Conservation (phyloP, 2,113 vertebrate species). For the Serilophus lunatus region DNA sequence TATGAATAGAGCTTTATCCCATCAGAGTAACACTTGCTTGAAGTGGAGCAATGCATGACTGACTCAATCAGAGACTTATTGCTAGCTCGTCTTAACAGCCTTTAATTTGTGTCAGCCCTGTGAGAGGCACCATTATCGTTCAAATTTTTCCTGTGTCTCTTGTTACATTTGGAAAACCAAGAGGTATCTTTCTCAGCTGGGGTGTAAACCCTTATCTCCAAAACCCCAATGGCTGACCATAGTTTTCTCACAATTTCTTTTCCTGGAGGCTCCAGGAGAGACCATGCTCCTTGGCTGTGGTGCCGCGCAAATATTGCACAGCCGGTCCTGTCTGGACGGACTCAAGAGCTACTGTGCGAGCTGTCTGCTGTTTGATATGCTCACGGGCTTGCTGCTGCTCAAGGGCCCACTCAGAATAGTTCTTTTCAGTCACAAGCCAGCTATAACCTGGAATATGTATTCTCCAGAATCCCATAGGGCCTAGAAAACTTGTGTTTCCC, state of each 20-base stretch:
- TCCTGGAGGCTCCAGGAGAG: not conserved
- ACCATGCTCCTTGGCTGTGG: not conserved
- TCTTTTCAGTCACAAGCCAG: not conserved
- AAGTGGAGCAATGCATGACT: not conserved
- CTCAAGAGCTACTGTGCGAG: rapidly evolving
- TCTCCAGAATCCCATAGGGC: not conserved
- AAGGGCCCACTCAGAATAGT: not conserved
- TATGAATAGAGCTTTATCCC: not conserved
- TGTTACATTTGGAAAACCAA: not conserved
- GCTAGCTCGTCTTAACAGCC: not conserved
- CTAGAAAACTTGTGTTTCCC: not conserved
- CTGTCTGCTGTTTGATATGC: not conserved
- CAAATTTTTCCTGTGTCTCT: not conserved
- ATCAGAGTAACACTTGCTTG: not conserved
- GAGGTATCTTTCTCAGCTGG: not conserved
- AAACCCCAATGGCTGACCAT: not conserved
- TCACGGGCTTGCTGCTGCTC: not conserved
- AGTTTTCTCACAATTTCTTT: not conserved
- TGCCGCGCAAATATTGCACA: not conserved
- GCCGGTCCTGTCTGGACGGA: not conserved
- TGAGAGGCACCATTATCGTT: not conserved
- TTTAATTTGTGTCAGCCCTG: not conserved
- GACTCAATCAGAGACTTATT: not conserved
- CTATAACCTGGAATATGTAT: not conserved
- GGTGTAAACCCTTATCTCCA: not conserved